Base-by-base conservation (phyloP, 2,888 invertebrate species). In the Allygus modestus region DNA sequence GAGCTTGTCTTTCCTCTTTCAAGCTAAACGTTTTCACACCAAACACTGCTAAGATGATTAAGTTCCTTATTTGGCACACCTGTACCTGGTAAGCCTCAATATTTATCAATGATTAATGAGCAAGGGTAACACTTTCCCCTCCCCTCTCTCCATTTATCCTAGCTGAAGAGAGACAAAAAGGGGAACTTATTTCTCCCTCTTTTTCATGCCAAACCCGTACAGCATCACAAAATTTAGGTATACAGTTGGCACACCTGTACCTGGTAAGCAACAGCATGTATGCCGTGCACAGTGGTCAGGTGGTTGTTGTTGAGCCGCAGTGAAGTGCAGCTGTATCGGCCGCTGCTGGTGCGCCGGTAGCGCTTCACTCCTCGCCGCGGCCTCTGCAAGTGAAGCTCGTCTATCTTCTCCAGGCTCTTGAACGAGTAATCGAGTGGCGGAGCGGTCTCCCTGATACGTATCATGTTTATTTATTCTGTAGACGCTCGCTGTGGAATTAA, bases 351-450 rank as follows among this genome's bases (percentile, higher is more conserved):
- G 17, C 87, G 85, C 17, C 86, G 86, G 82, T 88, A 88, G 15
- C 85, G 83, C 51, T 87, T 88, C 46, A 87, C 85, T 0, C 87
- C 87, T 51, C 86, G 84, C 37, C 88, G 69, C 0, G 88, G 88
- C 41, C 87, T 85, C 81, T 86, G 83, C 11, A 82, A 46, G 31
- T 85, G 84, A 23, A 88, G 79, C 11, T 86, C 85, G 0, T 87
- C 87, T 17, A 88, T 85, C 7, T 83, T 84, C 17, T 81, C 82
- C n/a, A 88, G 82, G 26, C 86, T 86, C 65, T 86, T 86, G 84
- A 88, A 88, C 23, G 88, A 88, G 83, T 84, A 88, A 75, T 88
- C 88, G 20, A 88, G 84, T 0, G 88, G 88, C 4, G 88, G 88
- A 9, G 85, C 85, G 26, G 84, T 83, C 46, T 83, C 85, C 41